Conservation (phyloP, 2,888 invertebrate species). For the Melieria omissa region DNA sequence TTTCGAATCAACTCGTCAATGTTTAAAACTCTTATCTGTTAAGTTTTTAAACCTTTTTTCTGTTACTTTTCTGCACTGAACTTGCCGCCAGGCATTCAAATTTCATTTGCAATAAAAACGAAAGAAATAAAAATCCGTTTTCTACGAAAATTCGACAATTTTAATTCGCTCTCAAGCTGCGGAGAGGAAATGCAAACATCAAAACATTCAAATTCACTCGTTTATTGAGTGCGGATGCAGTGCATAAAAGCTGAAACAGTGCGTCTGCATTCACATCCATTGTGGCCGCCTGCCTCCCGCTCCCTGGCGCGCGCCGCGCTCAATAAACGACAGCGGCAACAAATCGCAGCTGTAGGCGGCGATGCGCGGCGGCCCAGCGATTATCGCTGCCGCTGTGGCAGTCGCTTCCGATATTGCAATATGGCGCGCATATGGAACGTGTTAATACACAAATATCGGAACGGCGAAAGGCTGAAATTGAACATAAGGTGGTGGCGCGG, state of each 20-base stretch:
- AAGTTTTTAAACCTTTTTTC: too few species aligned
- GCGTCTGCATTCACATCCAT: too few species aligned
- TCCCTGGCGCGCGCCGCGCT: too few species aligned
- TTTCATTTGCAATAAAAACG: slow-evolving; percentile 28
- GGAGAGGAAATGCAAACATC: neutral
- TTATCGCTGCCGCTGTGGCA: slow-evolving; percentile 22
- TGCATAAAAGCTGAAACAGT: too few species aligned
- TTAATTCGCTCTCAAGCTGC: slow-evolving; percentile 19
- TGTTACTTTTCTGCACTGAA: too few species aligned
- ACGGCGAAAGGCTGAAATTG: neutral
- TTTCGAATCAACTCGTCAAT: too few species aligned
- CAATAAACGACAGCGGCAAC: neutral
- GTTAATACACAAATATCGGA: slow-evolving; percentile 46
- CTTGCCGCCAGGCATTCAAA: neutral
- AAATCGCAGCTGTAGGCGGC: neutral
- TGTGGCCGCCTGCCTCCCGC: too few species aligned
- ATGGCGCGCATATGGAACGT: slow-evolving; percentile 61
- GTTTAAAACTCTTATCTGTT: too few species aligned
- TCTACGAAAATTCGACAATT: slow-evolving; percentile 17
- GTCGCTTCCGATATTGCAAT: slow-evolving; percentile 48
- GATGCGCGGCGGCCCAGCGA: slow-evolving; percentile 11
- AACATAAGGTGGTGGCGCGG: slow-evolving; percentile 4
- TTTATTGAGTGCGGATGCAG: too few species aligned
- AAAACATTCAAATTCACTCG: neutral
- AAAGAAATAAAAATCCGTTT: neutral